Conservation (phyloP, 2,113 vertebrate species). For the Scytalopus superciliaris region DNA sequence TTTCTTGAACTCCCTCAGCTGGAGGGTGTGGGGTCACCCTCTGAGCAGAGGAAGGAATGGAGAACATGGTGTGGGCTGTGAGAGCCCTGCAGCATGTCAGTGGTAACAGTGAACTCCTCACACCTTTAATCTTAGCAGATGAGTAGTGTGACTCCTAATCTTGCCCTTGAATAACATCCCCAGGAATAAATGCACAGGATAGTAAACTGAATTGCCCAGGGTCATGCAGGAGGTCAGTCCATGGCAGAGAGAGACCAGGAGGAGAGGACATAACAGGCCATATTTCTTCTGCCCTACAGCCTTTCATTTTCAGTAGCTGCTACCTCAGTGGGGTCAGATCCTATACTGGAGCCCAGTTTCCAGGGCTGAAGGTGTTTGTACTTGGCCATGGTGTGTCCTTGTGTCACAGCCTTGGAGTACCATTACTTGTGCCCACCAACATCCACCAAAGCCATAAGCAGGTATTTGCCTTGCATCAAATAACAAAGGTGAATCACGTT, state of each 20-base stretch:
- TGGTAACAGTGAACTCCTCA: neutral
- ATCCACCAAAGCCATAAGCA: neutral
- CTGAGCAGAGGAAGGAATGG: neutral
- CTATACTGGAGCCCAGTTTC: neutral
- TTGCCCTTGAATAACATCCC: neutral
- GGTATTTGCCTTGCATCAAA: neutral
- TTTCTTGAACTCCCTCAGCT: neutral
- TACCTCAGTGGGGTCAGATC: neutral
- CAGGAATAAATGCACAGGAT: neutral
- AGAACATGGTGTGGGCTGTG: neutral
- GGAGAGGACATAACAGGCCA: neutral
- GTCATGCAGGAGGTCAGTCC: fast-evolving
- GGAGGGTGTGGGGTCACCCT: neutral
- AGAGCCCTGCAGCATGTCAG: neutral
- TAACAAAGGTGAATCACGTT: neutral
- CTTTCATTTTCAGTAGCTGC: neutral
- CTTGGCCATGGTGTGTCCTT: neutral
- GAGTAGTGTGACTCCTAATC: neutral
- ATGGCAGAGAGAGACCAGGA: neutral
- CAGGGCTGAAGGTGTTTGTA: neutral
- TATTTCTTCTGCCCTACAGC: neutral
- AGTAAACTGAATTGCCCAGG: neutral
- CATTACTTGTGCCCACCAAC: fast-evolving
- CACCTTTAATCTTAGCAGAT: neutral
- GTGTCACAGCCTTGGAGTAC: neutral